Conservation (phyloP, 2,797 vertebrate genomes). For the Sphenopsis melanotis region DNA sequence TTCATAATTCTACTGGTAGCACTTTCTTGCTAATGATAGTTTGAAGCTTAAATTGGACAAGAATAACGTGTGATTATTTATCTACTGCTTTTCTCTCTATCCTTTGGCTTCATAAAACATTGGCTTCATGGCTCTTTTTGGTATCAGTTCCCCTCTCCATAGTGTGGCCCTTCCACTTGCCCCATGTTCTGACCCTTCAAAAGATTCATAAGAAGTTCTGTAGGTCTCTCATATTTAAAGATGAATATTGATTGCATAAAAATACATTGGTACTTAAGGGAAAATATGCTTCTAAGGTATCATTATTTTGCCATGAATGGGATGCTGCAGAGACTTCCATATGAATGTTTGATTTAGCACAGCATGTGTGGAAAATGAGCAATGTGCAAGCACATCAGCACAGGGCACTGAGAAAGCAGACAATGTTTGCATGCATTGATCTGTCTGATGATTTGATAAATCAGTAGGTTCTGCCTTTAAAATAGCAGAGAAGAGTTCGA, state of each 20-base stretch:
- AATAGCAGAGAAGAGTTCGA: neutral
- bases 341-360: neutral
- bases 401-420: neutral
- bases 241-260: neutral
- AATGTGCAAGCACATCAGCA: neutral
- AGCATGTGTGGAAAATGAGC: neutral
- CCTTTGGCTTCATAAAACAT: neutral
- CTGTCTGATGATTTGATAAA: neutral
- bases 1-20: neutral
- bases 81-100: neutral
- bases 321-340: neutral
- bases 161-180: neutral
- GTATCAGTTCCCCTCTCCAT: neutral
- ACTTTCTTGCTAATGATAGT: neutral
- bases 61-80: neutral
- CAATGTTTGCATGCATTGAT: neutral
- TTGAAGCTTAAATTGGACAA: neutral
- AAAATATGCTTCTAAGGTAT: neutral
- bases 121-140: neutral
- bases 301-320: neutral
- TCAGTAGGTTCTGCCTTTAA: neutral
- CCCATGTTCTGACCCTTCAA: neutral
- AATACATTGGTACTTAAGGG: neutral
- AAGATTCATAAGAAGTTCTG: neutral
- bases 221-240: neutral